These are phyloP conservation scores for Troides helena DNA, from an alignment of 2,888 invertebrate genomes.

Conservation along the genomic window DNA sequence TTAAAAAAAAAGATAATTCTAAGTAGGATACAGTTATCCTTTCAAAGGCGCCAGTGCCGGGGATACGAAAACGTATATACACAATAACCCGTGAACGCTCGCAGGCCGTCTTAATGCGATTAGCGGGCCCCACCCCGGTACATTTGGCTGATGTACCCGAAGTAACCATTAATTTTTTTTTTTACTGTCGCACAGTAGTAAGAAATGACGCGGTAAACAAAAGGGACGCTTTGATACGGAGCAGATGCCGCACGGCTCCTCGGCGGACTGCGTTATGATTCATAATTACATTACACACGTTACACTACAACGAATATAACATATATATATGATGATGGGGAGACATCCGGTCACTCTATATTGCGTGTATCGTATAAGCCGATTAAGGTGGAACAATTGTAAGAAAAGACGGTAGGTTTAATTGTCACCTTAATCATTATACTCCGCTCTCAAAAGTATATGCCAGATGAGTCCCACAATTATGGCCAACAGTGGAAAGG, in stretches of 20 bases:
- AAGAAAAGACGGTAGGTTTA: too few species aligned
- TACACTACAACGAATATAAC: too few species aligned
- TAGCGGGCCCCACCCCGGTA: constrained; percentile 48
- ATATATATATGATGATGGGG: too few species aligned
- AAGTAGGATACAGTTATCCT: constrained; percentile 44
- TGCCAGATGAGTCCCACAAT: too few species aligned
- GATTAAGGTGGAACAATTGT: too few species aligned
- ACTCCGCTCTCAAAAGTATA: too few species aligned
- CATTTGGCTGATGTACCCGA: constrained; percentile 53
- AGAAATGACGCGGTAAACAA: constrained; percentile 73
- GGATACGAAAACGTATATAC: constrained; percentile 65
- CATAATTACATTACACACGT: constrained; percentile 12
- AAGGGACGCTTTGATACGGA: constrained; percentile 55
- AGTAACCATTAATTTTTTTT: constrained; percentile 74
- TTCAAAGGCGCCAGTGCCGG: constrained; percentile 47
- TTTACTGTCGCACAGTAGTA: constrained; percentile 65
- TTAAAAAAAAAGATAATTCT: not conserved
- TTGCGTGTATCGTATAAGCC: too few species aligned
- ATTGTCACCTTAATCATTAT: too few species aligned
- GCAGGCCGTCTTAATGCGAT: constrained; percentile 67
- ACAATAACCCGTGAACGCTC: constrained; percentile 74
- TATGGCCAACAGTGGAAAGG: too few species aligned
- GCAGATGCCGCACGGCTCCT: constrained; percentile 46
- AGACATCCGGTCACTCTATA: too few species aligned
- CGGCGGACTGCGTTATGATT: constrained; percentile 10